A percentile compares a stretch with the other conserved stretches of the same genome.
Conservation (phyloP, 2,888 invertebrate species). For the Xanthia icteritia region DNA sequence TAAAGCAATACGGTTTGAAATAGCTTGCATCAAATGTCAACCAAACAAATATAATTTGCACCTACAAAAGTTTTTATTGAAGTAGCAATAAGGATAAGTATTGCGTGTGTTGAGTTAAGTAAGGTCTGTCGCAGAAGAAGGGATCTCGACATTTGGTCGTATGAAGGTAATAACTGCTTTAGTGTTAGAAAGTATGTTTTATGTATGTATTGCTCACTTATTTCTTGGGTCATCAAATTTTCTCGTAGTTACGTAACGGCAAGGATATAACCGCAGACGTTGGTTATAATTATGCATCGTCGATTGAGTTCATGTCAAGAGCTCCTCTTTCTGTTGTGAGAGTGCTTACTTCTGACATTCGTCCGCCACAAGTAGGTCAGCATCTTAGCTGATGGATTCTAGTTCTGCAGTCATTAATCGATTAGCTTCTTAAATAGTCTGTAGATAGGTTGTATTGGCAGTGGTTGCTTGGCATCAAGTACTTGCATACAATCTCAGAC, state of each 20-base stretch:
- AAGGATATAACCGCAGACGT: neutral
- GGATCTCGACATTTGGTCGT: conserved; percentile 48
- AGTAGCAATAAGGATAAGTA: conserved; percentile 44
- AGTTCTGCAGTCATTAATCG: conserved; percentile 11
- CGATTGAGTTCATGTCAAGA: conserved; percentile 9
- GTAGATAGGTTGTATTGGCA: neutral
- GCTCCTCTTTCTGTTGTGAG: neutral
- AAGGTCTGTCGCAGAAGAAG: conserved; percentile 18
- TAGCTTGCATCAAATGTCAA: conserved; percentile 10
- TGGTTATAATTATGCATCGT: conserved; percentile 27
- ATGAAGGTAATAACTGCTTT: conserved; percentile 55
- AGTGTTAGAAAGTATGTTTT: conserved; percentile 54
- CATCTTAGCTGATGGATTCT: neutral
- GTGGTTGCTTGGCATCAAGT: neutral
- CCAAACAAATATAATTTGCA: conserved; percentile 43
- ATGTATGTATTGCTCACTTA: conserved; percentile 48
- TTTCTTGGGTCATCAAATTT: conserved; percentile 25
- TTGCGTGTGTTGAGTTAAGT: conserved; percentile 35
- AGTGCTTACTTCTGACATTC: conserved; percentile 1
- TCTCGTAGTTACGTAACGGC: conserved; percentile 4
- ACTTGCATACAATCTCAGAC: neutral
- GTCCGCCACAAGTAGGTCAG: conserved; percentile 24
- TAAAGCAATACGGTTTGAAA: conserved; percentile 14
- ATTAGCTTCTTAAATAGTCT: neutral
- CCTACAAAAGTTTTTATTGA: conserved; percentile 34